phyloP scores from a whole-genome alignment of 1,140 invertebrate genomes.

The Drosophila sp. region DNA sequence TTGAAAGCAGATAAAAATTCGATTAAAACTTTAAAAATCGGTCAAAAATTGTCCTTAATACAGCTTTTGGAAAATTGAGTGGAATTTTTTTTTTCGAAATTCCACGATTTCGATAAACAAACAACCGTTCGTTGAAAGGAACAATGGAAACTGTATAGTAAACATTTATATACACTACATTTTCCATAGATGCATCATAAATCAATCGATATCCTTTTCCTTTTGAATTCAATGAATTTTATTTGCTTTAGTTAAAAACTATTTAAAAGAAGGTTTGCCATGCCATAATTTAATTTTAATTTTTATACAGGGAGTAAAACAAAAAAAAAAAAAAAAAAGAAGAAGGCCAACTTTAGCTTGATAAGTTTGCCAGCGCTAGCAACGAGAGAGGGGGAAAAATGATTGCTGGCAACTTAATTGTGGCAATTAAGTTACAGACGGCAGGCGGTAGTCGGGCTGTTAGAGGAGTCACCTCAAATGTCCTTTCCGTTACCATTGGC shows the following conservation, averaged over 20 bases:
- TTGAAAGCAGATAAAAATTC: too few relatives aligned
- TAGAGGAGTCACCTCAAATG: conserved; percentile 16
- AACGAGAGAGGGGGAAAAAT: not conserved
- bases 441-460: not conserved
- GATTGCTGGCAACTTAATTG: conserved; percentile 24
- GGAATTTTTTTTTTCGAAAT: too few relatives aligned
- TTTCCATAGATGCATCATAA: too few relatives aligned
- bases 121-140: too few relatives aligned
- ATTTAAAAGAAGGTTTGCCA: not conserved
- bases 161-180: too few relatives aligned
- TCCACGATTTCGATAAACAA: too few relatives aligned
- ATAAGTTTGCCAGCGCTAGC: not conserved
- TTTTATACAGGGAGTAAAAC: not conserved
- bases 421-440: conserved; percentile 17
- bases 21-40: too few relatives aligned
- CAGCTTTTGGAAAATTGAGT: too few relatives aligned
- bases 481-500: conserved; percentile 16
- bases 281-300: not conserved
- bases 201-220: too few relatives aligned
- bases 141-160: too few relatives aligned
- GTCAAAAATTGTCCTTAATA: too few relatives aligned
- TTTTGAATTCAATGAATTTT: too few relatives aligned
- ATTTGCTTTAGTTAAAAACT: not conserved
- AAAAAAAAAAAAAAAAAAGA: not conserved
- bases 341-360: not conserved